phyloP scores from a whole-genome alignment of 2,797 vertebrate genomes.

The Sciaenops ocellatus region DNA sequence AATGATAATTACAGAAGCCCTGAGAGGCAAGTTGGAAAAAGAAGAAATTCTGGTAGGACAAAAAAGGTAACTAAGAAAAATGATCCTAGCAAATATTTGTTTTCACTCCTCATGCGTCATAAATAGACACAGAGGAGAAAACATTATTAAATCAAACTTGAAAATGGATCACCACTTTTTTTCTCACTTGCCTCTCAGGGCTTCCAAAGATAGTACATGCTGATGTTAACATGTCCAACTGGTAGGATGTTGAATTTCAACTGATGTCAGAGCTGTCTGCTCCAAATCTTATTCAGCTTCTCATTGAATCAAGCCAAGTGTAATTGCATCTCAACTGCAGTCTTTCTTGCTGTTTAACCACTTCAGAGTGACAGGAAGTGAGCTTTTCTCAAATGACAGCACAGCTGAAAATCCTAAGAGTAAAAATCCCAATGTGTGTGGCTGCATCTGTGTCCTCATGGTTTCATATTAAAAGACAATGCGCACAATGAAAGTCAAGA shows the following conservation, averaged over 20 bases:
- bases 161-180: no score
- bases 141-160: no score
- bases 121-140: no score
- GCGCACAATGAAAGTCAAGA: neutral
- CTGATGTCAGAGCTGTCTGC: neutral
- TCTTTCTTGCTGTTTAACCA: conserved; percentile 29
- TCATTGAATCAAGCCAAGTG: conserved; percentile 11
- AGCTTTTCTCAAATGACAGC: conserved; percentile 18
- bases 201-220: neutral
- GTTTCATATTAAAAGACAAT: neutral
- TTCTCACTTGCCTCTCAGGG: no score
- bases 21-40: no score
- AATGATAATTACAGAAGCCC: no score
- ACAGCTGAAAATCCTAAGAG: conserved; percentile 19
- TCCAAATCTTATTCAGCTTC: conserved; percentile 4
- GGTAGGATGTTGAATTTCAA: neutral
- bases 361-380: conserved; percentile 26
- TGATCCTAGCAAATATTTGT: no score
- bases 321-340: conserved; percentile 10
- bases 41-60: no score
- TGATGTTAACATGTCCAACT: conserved; percentile 9
- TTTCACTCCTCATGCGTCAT: no score
- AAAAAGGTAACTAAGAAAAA: no score
- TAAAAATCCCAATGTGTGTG: neutral
- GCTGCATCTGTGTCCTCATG: neutral